These are phyloP conservation scores for Lysiphlebus fabarum DNA, from an alignment of 1,140 invertebrate species.

Conservation along the genomic window DNA sequence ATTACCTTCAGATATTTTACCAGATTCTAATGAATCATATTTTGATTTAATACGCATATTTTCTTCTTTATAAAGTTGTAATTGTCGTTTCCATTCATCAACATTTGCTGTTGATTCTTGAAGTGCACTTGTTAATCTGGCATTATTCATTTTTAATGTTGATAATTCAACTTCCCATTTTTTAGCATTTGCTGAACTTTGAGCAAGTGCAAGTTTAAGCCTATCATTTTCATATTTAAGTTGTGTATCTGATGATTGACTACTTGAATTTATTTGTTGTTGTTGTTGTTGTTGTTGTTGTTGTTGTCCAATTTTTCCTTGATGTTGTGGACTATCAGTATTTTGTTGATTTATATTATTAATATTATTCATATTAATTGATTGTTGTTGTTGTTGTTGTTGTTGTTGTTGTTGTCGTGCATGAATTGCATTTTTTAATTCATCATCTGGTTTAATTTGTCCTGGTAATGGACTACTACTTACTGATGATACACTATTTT, in stretches of 20 bases:
- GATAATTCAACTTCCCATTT: conserved; percentile 98
- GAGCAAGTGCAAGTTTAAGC: conserved; percentile 90
- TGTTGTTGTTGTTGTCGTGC: conserved; percentile 46
- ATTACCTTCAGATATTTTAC: conserved; percentile 58
- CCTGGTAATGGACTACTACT: conserved; percentile 49
- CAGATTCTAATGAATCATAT: conserved; percentile 70
- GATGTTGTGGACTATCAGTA: conserved; percentile 43
- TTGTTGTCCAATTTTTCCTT: conserved; percentile 52
- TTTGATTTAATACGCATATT: conserved; percentile 83
- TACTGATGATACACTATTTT: conserved; percentile 52
- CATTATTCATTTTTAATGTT: conserved; percentile 94
- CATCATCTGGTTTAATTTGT: conserved; percentile 50
- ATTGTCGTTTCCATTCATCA: conserved; percentile 96
- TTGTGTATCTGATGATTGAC: conserved; percentile 72
- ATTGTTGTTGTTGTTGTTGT: conserved; percentile 50
- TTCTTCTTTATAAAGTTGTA: conserved; percentile 94
- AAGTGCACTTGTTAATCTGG: conserved; percentile 87
- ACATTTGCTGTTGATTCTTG: conserved; percentile 97
- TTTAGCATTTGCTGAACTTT: conserved; percentile 95
- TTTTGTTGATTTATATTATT: conserved; percentile 52
- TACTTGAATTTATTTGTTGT: conserved; percentile 37
- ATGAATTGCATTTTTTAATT: conserved; percentile 50
- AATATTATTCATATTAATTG: too few relatives aligned
- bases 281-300: conserved; percentile 50
- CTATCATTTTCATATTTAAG: conserved; percentile 96